phyloP scores from a whole-genome alignment of 2,888 invertebrate species.

The Pemphredon lugubris region DNA sequence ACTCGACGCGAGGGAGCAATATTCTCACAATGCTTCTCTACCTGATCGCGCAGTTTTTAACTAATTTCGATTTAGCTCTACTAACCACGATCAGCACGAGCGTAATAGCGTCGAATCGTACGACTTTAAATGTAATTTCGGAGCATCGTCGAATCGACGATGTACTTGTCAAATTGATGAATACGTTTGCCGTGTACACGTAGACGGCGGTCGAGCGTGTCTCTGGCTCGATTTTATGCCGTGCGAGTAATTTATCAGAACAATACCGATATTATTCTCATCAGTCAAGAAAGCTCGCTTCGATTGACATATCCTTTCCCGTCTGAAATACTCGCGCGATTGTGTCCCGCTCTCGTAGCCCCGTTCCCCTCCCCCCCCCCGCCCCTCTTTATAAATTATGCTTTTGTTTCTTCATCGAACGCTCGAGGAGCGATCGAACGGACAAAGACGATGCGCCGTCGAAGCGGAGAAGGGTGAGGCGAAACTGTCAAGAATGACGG shows the following conservation, averaged over 20 bases:
- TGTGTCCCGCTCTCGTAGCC: slow-evolving; percentile 12
- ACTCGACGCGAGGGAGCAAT: too few relatives aligned
- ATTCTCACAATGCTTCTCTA: too few relatives aligned
- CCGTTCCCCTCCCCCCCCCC: slow-evolving; percentile 16
- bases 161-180: slow-evolving; percentile 12
- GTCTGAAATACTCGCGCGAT: slow-evolving; percentile 26
- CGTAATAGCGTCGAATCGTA: too few relatives aligned
- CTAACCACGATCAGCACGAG: too few relatives aligned
- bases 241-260: slow-evolving; percentile 43
- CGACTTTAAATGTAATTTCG: slow-evolving; percentile 9
- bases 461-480: slow-evolving; percentile 42
- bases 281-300: slow-evolving; percentile 13
- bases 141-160: neutral
- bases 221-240: slow-evolving; percentile 10
- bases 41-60: too few relatives aligned
- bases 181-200: slow-evolving; percentile 4
- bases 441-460: slow-evolving; percentile 38
- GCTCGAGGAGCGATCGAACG: slow-evolving; percentile 27
- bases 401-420: slow-evolving; percentile 60
- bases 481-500: slow-evolving; percentile 62
- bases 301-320: slow-evolving; percentile 51
- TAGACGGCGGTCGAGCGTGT: slow-evolving; percentile 3
- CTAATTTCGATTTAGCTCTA: too few relatives aligned
- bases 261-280: slow-evolving; percentile 52
- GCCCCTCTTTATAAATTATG: slow-evolving; percentile 48